Evolutionary conservation across 1,140 invertebrate species (phyloP), one percentile per base, ranked within the genome.

Genomic region (Dysdera silvatica): DNA sequence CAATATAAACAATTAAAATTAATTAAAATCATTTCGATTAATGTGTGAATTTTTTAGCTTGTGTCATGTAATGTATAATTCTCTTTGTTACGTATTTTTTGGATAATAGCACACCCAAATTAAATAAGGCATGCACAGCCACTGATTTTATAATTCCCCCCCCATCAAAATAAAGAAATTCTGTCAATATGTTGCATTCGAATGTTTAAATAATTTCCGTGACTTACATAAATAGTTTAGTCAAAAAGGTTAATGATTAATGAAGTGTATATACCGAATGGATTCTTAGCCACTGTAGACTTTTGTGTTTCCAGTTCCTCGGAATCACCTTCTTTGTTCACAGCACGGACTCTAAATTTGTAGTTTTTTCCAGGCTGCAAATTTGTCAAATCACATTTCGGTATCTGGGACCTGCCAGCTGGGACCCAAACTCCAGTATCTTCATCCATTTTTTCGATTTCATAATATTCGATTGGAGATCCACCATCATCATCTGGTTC

Each of bases 311-410:
- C 92, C 37, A 99, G 78, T 68, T 94, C 90, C 69, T 97, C 94
- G 26, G 94, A 96, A 75, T 95, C 91, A 24, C 97, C 97, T 76
- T 98, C 93, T 72, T 93, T 93, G 74, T 99, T 99, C 10, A 98
- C 92, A 26, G 97, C 97, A 69, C 89, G 88, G 0, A 99, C 95
- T 45, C 96, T 82, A 84, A 99, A 99, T 80, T 98, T 97, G 78
- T 99, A 99, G 8, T 91, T 89, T 76, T 99, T 96, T 54, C 94
- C 91, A 77, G 95, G 89, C 69, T 89, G 84, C 40, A 95, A 78
- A 16, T 91, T 91, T 18, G 84, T 87, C 5, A 95, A 83, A 67
- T 89, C 89, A 5, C 87, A 88, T 76, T 88, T 85, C 0, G 87
- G 86, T 60, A 87, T 86, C 1, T 80, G 82, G 33, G 86, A 84